Evolutionary conservation across 2,797 vertebrate genomes (phyloP).

Genomic region (Clarias pachynema): DNA sequence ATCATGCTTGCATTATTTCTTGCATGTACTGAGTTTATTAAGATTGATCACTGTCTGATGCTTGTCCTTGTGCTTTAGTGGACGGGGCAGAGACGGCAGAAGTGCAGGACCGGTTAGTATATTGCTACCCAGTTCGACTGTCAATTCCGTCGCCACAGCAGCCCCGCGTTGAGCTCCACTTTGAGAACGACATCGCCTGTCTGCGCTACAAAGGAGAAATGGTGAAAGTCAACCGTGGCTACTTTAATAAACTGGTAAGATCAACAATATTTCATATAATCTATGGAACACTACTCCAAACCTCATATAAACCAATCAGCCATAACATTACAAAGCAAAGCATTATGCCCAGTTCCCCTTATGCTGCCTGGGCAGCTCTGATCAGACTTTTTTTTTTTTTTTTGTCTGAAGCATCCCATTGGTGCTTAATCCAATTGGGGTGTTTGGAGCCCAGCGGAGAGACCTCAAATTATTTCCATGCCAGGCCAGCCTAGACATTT

Average conservation of each 20-base stretch:
- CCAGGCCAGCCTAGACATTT: too few relatives aligned
- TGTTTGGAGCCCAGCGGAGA: too few relatives aligned
- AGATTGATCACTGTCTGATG: not conserved
- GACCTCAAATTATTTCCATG: too few relatives aligned
- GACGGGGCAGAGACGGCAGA: constrained; percentile 77
- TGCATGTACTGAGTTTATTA: not conserved
- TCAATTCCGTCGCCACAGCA: constrained; percentile 79
- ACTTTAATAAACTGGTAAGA: constrained; percentile 94
- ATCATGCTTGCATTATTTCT: not conserved
- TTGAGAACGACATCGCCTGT: constrained; percentile 90
- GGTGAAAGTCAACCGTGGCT: constrained; percentile 93
- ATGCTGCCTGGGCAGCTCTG: too few relatives aligned
- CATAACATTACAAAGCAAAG: too few relatives aligned
- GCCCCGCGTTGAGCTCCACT: constrained; percentile 90
- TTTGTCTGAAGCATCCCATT: too few relatives aligned
- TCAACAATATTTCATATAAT: not conserved
- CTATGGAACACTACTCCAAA: not conserved
- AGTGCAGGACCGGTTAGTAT: constrained; percentile 84
- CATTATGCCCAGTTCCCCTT: too few relatives aligned
- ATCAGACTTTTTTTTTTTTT: too few relatives aligned
- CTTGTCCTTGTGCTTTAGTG: constrained; percentile 52
- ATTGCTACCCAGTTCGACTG: constrained; percentile 89
- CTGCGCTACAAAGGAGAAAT: constrained; percentile 94
- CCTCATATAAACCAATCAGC: not conserved
- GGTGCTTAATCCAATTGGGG: too few relatives aligned